Base-by-base conservation (phyloP, 2,113 vertebrate species). In the Illadopsis cleaveri region DNA sequence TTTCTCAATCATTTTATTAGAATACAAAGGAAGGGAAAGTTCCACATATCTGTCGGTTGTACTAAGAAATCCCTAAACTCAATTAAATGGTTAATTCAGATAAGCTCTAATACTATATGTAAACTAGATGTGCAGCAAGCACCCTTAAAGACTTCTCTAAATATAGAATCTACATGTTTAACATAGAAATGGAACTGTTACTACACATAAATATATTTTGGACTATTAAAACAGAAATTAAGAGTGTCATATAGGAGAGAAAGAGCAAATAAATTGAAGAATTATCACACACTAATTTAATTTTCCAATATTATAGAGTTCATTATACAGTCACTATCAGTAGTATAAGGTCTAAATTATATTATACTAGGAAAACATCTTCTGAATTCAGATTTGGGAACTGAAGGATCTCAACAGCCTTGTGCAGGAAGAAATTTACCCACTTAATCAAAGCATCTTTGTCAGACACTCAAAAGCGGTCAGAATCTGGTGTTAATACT, bases 251-350 rank as follows among this genome's bases (percentile, higher is more conserved):
- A 25, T 3, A 77, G 21, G 12, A 65, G 21, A 70, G 21, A 87
- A 82, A 51, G 14, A 18, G 18, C 28, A 8, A 78, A 47, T 15
- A 60, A 35, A 1, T 18, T 38, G 7, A 85, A 90, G 22, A 66
- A 56, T 51, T 73, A 69, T 11, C 2, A 0, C 31, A 84, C 0
- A 0, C 6, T 33, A 65, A 42, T 90, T 92, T 56, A 64, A 42
- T 68, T 69, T 75, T 83, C 8, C 42, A 81, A 23, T 60, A 86
- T 81, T 18, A 54, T 0, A 23, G 14, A 73, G 15, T 14, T 19
- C 17, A 35, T 71, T 62, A 54, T 16, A 62, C 25, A 66, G 62
- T 25, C 2, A 2, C 4, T 40, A 56, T 54, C 53, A 71, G 5
- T 31, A 7, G 4, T 31, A 12, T 24, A 86, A 71, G 10, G 22